phyloP scores from a whole-genome alignment of 2,888 invertebrate species.

The Clitarchus hookeri region DNA sequence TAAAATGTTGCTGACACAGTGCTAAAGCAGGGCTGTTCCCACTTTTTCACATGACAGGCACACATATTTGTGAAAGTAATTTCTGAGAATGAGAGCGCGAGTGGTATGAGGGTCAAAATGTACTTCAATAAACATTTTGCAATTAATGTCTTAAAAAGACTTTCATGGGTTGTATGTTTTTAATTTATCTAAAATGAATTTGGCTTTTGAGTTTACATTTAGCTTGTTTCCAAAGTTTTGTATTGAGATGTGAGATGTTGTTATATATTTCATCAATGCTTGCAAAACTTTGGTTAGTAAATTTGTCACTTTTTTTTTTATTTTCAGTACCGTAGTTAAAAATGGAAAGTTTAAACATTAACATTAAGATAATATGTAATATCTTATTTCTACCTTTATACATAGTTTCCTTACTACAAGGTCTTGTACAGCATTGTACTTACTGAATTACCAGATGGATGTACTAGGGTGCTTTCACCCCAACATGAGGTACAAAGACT shows the following conservation, averaged over 20 bases:
- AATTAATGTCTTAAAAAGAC: neutral
- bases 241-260: neutral
- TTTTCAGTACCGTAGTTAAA: neutral
- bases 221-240: neutral
- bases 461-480: neutral
- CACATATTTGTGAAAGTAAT: too few species aligned
- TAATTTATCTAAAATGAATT: neutral
- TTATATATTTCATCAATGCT: neutral
- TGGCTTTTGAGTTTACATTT: neutral
- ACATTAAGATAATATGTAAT: too few species aligned
- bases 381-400: neutral
- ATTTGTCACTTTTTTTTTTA: neutral
- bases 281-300: neutral
- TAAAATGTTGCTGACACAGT: too few species aligned
- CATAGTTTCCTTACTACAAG: neutral
- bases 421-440: neutral
- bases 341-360: neutral
- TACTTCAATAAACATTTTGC: too few species aligned
- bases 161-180: neutral
- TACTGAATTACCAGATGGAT: neutral
- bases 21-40: too few species aligned
- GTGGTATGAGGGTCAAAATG: too few species aligned
- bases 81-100: too few species aligned
- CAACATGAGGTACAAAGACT: neutral
- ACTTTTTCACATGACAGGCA: too few species aligned